Evolutionary conservation across 2,797 vertebrate species (phyloP), one percentile per base, ranked within the genome.

Genomic region (Euphonia xanthogaster): DNA sequence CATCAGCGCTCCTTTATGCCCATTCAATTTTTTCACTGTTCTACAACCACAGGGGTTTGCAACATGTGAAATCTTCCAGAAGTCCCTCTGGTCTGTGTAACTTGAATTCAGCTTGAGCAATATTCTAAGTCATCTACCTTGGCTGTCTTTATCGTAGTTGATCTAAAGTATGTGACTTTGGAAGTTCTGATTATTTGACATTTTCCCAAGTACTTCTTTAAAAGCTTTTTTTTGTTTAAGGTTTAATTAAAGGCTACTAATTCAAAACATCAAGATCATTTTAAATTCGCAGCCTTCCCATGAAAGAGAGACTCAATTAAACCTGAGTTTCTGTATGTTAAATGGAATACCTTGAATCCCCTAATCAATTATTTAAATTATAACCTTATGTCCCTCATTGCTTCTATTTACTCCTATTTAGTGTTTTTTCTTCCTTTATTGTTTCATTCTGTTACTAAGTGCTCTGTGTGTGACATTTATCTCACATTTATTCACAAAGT

Each of bases 331-430:
- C 57, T 88, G 4, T 47, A 53, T 47, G 58, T 77, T 84, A 81
- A 83, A 80, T 48, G 37, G 33, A 92, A 66, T 57, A 73, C 33
- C 47, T 87, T 80, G 63, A 90, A 82, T 75, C 8, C 31, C 28
- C 18, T n/a, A 87, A 89, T 94, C 77, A 88, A 67, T 95, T 90
- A 88, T 90, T 97, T 81, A 90, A 91, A 91, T 86, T 90, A 65
- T 78, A 89, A 86, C 68, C 51, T 80, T 57, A 9, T 60, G 40
- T 72, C 57, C 68, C 87, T 61, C 86, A 28, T 65, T 93, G 33
- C 44, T 93, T 91, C 73, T 84, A 73, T 93, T 96, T 95, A 68
- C 63, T 82, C 67, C 40, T 80, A 39, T 62, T 86, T 73, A 18
- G 31, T 58, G 42, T 37, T 30, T 83, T 80, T 90, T 74, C 47